These are phyloP conservation scores for Crotalus horridus DNA, from an alignment of 2,113 vertebrate genomes.

Conservation along the genomic window DNA sequence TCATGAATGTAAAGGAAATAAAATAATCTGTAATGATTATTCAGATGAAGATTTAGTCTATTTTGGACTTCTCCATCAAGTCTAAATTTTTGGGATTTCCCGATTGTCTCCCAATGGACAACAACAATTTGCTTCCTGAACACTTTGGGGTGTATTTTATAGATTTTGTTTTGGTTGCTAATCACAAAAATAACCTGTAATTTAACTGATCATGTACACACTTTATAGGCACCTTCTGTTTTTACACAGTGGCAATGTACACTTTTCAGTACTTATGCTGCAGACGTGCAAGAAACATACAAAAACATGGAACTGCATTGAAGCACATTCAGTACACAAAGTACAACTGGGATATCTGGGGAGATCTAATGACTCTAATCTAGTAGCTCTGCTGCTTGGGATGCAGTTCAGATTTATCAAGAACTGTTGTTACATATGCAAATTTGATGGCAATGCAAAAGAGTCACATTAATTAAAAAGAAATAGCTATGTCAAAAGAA, in stretches of 20 bases:
- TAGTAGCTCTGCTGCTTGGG: background rate
- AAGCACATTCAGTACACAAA: background rate
- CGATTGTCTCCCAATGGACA: background rate
- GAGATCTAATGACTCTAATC: background rate
- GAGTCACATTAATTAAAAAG: background rate
- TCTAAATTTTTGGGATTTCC: background rate
- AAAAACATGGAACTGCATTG: background rate
- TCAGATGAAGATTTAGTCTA: background rate
- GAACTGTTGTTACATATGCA: background rate
- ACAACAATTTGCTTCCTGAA: background rate
- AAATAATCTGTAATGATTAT: background rate
- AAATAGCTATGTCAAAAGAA: background rate
- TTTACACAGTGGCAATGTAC: background rate
- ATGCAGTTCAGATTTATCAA: background rate
- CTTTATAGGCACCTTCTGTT: background rate
- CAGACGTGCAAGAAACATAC: background rate
- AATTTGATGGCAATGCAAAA: background rate
- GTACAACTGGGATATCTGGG: background rate
- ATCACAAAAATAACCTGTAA: background rate
- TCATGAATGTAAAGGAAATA: background rate
- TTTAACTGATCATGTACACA: background rate
- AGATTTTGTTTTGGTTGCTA: background rate
- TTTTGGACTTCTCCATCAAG: background rate
- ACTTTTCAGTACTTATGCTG: background rate
- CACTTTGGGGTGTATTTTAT: background rate